Evolutionary conservation across 1,140 invertebrate species (phyloP).

Genomic region (Octopus sinensis): DNA sequence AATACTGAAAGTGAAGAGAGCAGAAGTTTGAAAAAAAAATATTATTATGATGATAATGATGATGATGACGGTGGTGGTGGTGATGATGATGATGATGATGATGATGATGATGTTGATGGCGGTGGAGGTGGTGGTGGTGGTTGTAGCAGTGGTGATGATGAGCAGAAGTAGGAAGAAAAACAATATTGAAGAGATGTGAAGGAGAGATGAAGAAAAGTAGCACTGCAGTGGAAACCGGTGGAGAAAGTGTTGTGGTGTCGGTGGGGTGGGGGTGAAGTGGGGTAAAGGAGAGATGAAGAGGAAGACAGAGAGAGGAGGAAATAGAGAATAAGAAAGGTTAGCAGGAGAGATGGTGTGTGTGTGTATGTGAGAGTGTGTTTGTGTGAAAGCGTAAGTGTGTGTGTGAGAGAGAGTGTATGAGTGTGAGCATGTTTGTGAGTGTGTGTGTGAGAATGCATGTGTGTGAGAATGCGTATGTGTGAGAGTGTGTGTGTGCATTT

Average conservation of each 20-base stretch:
- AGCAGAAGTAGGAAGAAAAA: conserved; percentile 15
- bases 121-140: too few relatives aligned
- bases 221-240: too few relatives aligned
- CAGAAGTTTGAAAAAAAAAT: neutral
- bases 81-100: neutral
- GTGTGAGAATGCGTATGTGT: too few relatives aligned
- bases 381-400: too few relatives aligned
- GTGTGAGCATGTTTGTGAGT: too few relatives aligned
- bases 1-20: neutral
- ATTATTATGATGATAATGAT: too few relatives aligned
- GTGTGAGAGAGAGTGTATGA: too few relatives aligned
- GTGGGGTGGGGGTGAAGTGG: neutral
- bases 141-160: conserved; percentile 8
- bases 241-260: too few relatives aligned
- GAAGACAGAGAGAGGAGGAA: neutral
- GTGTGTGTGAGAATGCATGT: too few relatives aligned
- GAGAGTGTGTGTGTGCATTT: too few relatives aligned
- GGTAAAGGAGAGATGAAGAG: neutral
- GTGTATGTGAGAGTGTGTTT: conserved; percentile 13
- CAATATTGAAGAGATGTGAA: conserved; percentile 29
- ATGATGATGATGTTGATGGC: neutral
- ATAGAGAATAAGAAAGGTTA: neutral
- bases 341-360: neutral
- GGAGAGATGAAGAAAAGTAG: conserved; percentile 25
- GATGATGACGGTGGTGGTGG: neutral